These are phyloP conservation scores for Potorous gilbertii DNA, from an alignment of 2,797 vertebrate genomes.

Conservation along the genomic window DNA sequence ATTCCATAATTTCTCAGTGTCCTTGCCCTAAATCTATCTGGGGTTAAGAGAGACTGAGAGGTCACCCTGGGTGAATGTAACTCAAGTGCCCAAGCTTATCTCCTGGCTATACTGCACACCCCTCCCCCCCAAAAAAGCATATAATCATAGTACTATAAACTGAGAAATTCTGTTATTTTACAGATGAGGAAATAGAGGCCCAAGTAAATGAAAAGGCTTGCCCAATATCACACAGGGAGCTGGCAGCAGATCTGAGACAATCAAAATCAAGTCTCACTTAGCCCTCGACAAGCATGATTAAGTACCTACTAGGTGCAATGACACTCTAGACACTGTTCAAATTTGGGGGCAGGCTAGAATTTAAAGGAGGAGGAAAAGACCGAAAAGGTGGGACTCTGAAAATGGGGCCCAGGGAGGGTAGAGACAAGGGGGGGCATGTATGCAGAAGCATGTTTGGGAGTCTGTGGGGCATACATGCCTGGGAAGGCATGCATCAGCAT, in stretches of 20 bases:
- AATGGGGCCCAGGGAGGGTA: conserved; percentile 10
- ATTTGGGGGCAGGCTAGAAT: background rate
- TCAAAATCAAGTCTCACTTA: background rate
- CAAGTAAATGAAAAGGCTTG: background rate
- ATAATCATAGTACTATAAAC: background rate
- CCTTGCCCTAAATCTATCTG: background rate
- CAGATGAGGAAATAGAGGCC: conserved; percentile 29
- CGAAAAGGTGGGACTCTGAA: background rate
- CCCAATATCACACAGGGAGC: background rate
- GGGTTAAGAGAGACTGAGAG: background rate
- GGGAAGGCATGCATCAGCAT: conserved; percentile 55
- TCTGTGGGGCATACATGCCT: conserved; percentile 31
- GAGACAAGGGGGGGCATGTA: conserved; percentile 45
- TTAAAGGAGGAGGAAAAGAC: background rate
- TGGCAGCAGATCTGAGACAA: background rate
- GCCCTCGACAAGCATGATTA: background rate
- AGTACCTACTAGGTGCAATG: background rate
- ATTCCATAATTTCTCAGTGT: conserved; percentile 8
- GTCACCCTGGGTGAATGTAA: background rate
- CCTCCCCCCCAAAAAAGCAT: background rate
- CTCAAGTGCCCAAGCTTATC: background rate
- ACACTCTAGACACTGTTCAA: background rate
- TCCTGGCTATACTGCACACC: background rate
- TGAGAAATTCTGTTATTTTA: conserved; percentile 2
- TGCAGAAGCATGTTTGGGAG: conserved; percentile 45